phyloP scores from a whole-genome alignment of 1,140 invertebrate species.

The Drosophila kepulauana region DNA sequence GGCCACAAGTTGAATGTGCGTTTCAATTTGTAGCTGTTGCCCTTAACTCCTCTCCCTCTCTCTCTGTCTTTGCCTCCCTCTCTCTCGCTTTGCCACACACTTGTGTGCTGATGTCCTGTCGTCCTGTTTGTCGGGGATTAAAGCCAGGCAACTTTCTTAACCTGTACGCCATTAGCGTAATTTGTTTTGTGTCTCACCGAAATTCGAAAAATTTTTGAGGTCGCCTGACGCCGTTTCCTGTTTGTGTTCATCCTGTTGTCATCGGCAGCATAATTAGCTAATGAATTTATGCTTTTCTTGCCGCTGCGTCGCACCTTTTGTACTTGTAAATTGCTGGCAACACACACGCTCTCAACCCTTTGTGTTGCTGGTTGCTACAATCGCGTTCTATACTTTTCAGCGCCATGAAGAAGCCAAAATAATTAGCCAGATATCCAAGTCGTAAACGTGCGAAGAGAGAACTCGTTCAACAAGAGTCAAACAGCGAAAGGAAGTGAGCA shows the following conservation, averaged over 20 bases:
- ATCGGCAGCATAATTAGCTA: constrained; percentile 54
- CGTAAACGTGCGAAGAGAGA: constrained; percentile 26
- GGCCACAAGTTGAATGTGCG: constrained; percentile 45
- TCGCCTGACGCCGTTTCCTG: constrained; percentile 56
- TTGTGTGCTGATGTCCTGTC: constrained; percentile 23
- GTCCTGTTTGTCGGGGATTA: constrained; percentile 55
- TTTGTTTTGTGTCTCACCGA: constrained; percentile 62
- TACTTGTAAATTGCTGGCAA: constrained; percentile 69
- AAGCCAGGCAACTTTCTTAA: constrained; percentile 65
- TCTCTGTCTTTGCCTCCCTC: too few species aligned
- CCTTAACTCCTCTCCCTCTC: constrained; percentile 5
- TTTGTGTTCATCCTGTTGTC: constrained; percentile 19
- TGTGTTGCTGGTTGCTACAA: constrained; percentile 5
- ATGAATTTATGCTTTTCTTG: constrained; percentile 48
- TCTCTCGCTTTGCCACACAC: background rate
- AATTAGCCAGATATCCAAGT: constrained; percentile 32
- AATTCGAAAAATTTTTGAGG: constrained; percentile 60
- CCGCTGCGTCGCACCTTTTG: constrained; percentile 31
- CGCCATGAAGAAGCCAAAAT: constrained; percentile 54
- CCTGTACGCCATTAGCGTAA: constrained; percentile 71
- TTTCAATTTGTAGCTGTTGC: constrained; percentile 25
- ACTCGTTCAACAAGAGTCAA: constrained; percentile 22
- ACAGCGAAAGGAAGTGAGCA: constrained; percentile 52
- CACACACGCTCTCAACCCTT: background rate
- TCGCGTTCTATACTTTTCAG: constrained; percentile 57